A percentile compares a stretch with the other conserved stretches of the same genome.
Evolutionary conservation across 1,140 invertebrate species (phyloP).

Genomic region (Ips typographus): DNA sequence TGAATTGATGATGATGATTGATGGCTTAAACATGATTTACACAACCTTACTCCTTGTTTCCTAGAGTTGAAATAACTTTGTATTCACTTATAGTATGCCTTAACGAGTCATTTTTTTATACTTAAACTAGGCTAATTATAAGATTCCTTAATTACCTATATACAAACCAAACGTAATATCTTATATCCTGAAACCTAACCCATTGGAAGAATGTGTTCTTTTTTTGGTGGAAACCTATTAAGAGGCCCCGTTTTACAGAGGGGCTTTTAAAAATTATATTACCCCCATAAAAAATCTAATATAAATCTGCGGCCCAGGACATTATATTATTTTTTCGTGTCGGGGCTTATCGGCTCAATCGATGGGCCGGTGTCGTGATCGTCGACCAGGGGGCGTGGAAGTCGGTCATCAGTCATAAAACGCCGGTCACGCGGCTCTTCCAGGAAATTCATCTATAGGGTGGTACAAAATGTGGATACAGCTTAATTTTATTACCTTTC

Average conservation of each 20-base stretch:
- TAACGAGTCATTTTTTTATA: too few relatives aligned
- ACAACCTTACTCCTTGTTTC: too few relatives aligned
- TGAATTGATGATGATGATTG: too few relatives aligned
- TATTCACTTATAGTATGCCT: too few relatives aligned
- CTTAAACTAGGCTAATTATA: too few relatives aligned
- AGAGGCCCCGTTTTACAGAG: slow-evolving; percentile 11
- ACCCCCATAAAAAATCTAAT: slow-evolving; percentile 33
- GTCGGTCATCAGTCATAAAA: slow-evolving; percentile 50
- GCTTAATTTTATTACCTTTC: too few relatives aligned
- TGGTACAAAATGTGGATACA: slow-evolving; percentile 3
- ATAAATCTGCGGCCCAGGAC: slow-evolving; percentile 30
- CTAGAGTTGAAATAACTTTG: too few relatives aligned
- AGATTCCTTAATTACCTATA: too few relatives aligned
- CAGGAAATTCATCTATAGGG: slow-evolving; percentile 34
- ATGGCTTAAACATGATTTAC: too few relatives aligned
- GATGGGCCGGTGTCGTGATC: slow-evolving; percentile 45
- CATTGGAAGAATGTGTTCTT: too few relatives aligned
- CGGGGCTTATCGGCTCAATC: slow-evolving; percentile 33
- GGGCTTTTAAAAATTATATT: slow-evolving; percentile 33
- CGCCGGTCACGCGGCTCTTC: slow-evolving; percentile 41
- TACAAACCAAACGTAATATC: too few relatives aligned
- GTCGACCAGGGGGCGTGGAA: slow-evolving; percentile 50
- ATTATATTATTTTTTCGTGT: slow-evolving; percentile 39
- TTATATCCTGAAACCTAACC: too few relatives aligned
- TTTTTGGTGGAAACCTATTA: slow-evolving; percentile 12